These are phyloP conservation scores for Cyprinodon brontotheroides DNA, from an alignment of 2,113 vertebrate genomes.

Conservation along the genomic window DNA sequence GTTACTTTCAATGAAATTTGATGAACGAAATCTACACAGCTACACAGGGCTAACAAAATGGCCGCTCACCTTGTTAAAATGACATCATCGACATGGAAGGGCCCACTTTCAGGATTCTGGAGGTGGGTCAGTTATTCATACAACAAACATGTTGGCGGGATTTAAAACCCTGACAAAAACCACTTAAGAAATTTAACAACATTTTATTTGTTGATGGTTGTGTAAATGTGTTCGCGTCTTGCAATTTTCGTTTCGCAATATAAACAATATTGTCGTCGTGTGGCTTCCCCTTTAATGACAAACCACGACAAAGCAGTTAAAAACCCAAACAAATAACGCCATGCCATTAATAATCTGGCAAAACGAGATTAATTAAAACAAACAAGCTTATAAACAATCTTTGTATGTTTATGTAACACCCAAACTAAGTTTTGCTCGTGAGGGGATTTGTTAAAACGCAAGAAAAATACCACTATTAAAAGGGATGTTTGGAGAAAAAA, in stretches of 20 bases:
- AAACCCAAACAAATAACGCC: not conserved
- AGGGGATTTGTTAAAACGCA: too few relatives aligned
- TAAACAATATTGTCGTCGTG: not conserved
- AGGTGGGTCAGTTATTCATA: not conserved
- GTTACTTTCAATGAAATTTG: not conserved
- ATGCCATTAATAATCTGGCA: not conserved
- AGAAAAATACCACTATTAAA: too few relatives aligned
- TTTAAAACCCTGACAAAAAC: not conserved
- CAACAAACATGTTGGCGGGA: not conserved
- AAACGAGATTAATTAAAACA: not conserved
- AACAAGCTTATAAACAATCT: not conserved
- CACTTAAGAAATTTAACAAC: rapidly evolving
- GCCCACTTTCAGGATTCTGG: slow-evolving; percentile 15
- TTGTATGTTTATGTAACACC: too few relatives aligned
- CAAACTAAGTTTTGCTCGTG: too few relatives aligned
- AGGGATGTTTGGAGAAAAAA: too few relatives aligned
- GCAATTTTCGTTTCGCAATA: not conserved
- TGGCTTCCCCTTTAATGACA: not conserved
- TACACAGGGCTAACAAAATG: slow-evolving; percentile 80
- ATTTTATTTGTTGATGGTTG: rapidly evolving
- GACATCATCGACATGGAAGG: slow-evolving; percentile 71
- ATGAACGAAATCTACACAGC: slow-evolving; percentile 22
- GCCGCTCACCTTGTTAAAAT: slow-evolving; percentile 61
- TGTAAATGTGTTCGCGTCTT: rapidly evolving
- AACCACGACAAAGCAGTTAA: not conserved